Percentiles rank a stretch among this genome's conserved stretches.
Conservation (phyloP, 2,113 vertebrate species). For the Amphiprion percula region DNA sequence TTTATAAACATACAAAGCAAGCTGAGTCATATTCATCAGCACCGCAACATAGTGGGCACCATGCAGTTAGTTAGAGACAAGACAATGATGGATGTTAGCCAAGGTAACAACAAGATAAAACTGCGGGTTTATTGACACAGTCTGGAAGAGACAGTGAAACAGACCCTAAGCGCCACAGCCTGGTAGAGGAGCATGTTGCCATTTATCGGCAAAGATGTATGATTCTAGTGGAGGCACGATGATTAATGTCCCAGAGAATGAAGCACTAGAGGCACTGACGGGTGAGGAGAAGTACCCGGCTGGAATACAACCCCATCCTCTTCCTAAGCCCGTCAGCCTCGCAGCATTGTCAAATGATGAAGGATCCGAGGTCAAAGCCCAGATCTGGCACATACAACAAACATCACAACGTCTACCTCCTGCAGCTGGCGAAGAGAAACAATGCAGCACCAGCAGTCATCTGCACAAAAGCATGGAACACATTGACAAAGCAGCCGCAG, state of each 20-base stretch:
- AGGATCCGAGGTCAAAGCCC: slow-evolving; percentile 51
- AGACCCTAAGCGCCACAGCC: slow-evolving; percentile 23
- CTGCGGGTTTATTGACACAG: slow-evolving; percentile 45
- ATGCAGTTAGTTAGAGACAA: slow-evolving; percentile 70
- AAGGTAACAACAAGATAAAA: slow-evolving; percentile 51
- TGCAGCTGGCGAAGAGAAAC: slow-evolving; percentile 39
- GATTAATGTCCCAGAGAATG: slow-evolving; percentile 48
- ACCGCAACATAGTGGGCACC: slow-evolving; percentile 37
- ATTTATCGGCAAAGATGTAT: slow-evolving; percentile 36
- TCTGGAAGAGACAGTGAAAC: slow-evolving; percentile 33
- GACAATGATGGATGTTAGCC: slow-evolving; percentile 61
- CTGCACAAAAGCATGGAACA: slow-evolving; percentile 59
- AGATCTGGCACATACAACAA: slow-evolving; percentile 52
- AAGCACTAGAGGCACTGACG: slow-evolving; percentile 37
- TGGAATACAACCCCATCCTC: slow-evolving; percentile 49
- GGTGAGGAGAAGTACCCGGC: slow-evolving; percentile 41
- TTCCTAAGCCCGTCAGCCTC: slow-evolving; percentile 38
- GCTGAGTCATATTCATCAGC: slow-evolving; percentile 42
- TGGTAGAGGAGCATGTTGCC: slow-evolving; percentile 29
- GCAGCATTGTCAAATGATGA: slow-evolving; percentile 41
- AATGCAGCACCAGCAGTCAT: slow-evolving; percentile 49
- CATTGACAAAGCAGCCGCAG: slow-evolving; percentile 50
- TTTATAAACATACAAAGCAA: slow-evolving; percentile 51
- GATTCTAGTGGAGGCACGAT: slow-evolving; percentile 26
- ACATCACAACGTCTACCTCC: slow-evolving; percentile 34